Base-by-base conservation (phyloP, 2,797 vertebrate genomes). In the Otolemur crassicaudatus region DNA sequence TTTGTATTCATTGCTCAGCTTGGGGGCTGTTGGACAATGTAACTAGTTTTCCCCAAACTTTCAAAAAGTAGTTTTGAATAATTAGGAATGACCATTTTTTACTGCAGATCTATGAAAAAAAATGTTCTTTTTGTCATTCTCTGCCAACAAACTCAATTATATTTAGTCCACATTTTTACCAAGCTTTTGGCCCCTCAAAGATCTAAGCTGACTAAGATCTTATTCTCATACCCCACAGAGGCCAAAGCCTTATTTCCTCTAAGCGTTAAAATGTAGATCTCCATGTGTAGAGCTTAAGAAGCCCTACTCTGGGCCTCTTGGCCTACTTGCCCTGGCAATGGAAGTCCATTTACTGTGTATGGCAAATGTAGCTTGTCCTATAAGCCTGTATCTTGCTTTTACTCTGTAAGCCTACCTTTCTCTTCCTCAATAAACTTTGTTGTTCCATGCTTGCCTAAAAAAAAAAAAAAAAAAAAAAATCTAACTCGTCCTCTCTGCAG, bases 61-160 rank as follows among this genome's bases (percentile, higher is more conserved):
- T 4, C 3, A 67, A 34, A 4, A 81, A 23, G 7, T 84, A 0
- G 34, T 69, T 90, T 60, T 67, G 16, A 60, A 77, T 89, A 58
- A 69, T 69, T 79, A 61, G 10, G 27, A 58, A 83, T 89, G 20
- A 72, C 3, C 84, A 40, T 46, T 82, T 76, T 79, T 91, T 53
- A 90, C 17, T 46, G 88, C 79, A 8, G 13, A 72, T 46, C 16
- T 40, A 31, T 37, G 19, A 58, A 90, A 22, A 61, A 14, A 2
- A 65, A 7, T 40, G 13, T 61, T 90, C 6, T 85, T 65, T 88
- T 92, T 95, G 76, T 61, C 81, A 69, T 81, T 82, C n/a, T 94
- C 0, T 40, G 31, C 37, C 22, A 70, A 46, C 13, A 87, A 82
- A 72, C 63, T 70, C 7, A 83, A 73, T 93, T 79, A 67, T 86